Percentiles rank a stretch among this genome's conserved stretches.
phyloP scores from a whole-genome alignment of 2,888 invertebrate genomes.

The Perizoma flavofasciatum region DNA sequence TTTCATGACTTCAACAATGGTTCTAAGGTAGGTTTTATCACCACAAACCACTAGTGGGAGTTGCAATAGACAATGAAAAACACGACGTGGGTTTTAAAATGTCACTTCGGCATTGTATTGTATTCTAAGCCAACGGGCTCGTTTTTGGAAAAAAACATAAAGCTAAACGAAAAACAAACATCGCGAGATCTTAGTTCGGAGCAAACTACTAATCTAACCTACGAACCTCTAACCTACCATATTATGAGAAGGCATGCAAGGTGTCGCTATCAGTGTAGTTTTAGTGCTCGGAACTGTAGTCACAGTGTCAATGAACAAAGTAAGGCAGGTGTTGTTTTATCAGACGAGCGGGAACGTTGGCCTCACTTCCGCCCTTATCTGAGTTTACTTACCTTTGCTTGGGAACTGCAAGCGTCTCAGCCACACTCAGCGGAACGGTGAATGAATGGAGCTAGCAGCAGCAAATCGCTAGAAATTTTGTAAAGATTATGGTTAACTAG shows the following conservation, averaged over 20 bases:
- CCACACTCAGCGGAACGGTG: slow-evolving; percentile 51
- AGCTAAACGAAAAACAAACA: too few relatives aligned
- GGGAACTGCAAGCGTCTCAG: slow-evolving; percentile 60
- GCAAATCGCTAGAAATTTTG: slow-evolving; percentile 16
- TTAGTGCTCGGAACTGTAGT: slow-evolving; percentile 34
- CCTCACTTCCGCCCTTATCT: slow-evolving; percentile 80
- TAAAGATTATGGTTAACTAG: slow-evolving; percentile 13
- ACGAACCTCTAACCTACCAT: too few relatives aligned
- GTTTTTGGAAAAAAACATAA: too few relatives aligned
- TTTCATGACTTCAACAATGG: too few relatives aligned
- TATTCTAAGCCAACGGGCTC: too few relatives aligned
- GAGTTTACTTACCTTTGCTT: slow-evolving; percentile 70
- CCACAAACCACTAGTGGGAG: too few relatives aligned
- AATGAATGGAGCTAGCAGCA: slow-evolving; percentile 25
- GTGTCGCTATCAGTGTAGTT: slow-evolving; percentile 32
- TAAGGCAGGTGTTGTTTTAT: slow-evolving; percentile 70
- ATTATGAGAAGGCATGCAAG: slow-evolving; percentile 9
- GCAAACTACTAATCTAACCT: too few relatives aligned
- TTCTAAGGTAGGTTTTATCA: too few relatives aligned
- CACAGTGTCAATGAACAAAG: slow-evolving; percentile 45
- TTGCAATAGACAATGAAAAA: too few relatives aligned
- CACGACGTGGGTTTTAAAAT: too few relatives aligned
- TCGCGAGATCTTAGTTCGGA: too few relatives aligned
- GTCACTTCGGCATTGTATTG: too few relatives aligned
- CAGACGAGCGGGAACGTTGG: slow-evolving; percentile 66